Evolutionary conservation across 2,113 vertebrate species (phyloP).

Genomic region (Mormyrus lacerda): DNA sequence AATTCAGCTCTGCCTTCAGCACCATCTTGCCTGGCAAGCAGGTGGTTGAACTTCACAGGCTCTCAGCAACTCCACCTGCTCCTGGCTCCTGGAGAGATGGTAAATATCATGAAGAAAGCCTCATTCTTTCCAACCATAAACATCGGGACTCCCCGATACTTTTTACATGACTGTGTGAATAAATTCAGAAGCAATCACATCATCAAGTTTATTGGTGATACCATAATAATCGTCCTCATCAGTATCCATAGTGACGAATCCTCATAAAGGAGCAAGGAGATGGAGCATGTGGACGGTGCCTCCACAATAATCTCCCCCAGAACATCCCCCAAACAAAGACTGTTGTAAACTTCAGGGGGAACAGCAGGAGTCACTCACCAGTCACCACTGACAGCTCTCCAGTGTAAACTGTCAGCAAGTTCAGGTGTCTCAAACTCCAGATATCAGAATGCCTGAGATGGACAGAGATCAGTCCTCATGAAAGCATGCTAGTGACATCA

Average conservation of each 20-base stretch:
- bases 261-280: background rate
- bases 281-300: background rate
- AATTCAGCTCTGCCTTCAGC: background rate
- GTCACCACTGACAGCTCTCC: background rate
- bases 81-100: background rate
- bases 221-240: background rate
- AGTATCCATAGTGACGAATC: background rate
- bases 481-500: background rate
- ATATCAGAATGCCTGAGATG: background rate
- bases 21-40: background rate
- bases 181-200: background rate
- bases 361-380: background rate
- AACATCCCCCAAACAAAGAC: background rate
- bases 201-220: background rate
- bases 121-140: background rate
- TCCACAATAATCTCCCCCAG: background rate
- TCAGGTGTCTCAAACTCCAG: background rate
- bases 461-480: background rate
- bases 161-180: background rate
- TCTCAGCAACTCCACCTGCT: background rate
- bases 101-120: background rate
- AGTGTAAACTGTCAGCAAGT: background rate
- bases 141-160: background rate
- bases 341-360: background rate
- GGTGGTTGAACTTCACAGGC: background rate